Evolutionary conservation across 1,140 invertebrate genomes (phyloP), one percentile per base, ranked within the genome.

Genomic region (Eumeta japonica): DNA sequence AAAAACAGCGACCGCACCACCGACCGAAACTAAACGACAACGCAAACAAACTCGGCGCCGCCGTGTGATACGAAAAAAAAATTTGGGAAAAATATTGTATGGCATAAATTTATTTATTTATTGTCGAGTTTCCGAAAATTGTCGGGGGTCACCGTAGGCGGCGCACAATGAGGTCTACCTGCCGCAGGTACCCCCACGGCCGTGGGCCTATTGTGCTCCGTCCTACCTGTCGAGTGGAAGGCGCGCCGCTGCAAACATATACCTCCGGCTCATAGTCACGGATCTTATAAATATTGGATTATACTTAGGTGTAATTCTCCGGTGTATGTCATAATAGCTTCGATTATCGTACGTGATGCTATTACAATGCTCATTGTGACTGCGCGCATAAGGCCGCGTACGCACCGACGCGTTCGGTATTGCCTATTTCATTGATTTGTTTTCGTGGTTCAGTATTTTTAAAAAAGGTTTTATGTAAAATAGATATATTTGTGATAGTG

Each of bases 321-420:
- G 53, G 50, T 60, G 64, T 65, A 68, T 73, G 68, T 73, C 64
- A 73, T 73, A 73, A 73, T 73, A 62, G 57, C 62, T 39, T 52
- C 59, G 66, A 68, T 73, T 73, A 73, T 68, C 46, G 56, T 71
- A 73, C 68, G 68, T 73, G 68, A 73, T 68, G 60, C 58, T 50
- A 73, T 73, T 71, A 73, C 64, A 71, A 73, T 64, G 48, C 48
- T 41, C 55, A 45, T 58, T 63, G 52, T 57, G 32, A n/a, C n/a
- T n/a, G n/a, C n/a, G n/a, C n/a, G n/a, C n/a, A n/a, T n/a, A n/a
- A n/a, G n/a, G n/a, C n/a, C n/a, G n/a, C n/a, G n/a, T n/a, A n/a
- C n/a, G n/a, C n/a, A n/a, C n/a, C n/a, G n/a, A n/a, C n/a, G n/a
- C n/a, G n/a, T n/a, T n/a, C n/a, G n/a, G n/a, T n/a, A n/a, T n/a